Percentiles rank a stretch among this genome's conserved stretches.
These are phyloP conservation scores for Limanda limanda DNA, from an alignment of 2,113 vertebrate species.

Conservation along the genomic window DNA sequence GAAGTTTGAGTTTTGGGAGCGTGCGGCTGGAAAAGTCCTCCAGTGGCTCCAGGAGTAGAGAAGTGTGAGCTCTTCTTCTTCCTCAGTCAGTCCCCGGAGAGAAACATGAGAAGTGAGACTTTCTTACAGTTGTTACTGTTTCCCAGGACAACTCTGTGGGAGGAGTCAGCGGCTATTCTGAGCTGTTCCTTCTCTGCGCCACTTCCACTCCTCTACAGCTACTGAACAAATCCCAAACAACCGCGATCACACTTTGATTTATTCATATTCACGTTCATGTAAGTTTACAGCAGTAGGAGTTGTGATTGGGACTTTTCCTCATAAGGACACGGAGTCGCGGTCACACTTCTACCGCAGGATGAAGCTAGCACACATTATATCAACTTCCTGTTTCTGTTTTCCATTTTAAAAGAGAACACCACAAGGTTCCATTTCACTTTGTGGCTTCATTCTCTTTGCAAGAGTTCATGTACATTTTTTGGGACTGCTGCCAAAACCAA, in stretches of 20 bases:
- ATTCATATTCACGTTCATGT: not conserved
- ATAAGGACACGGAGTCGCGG: not conserved
- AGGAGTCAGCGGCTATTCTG: constrained; percentile 48
- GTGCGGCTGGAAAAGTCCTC: not conserved
- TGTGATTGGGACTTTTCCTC: not conserved
- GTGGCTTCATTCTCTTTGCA: too few species aligned
- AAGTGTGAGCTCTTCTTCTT: not conserved
- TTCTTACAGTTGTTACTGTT: constrained; percentile 77
- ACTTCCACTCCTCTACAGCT: not conserved
- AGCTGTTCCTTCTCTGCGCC: not conserved
- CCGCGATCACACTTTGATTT: not conserved
- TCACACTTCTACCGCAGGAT: not conserved
- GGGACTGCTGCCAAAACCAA: too few species aligned
- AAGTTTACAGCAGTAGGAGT: not conserved
- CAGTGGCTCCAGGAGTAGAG: not conserved
- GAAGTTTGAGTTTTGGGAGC: not conserved
- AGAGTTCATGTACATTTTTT: too few species aligned
- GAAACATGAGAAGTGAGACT: constrained; percentile 34
- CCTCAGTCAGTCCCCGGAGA: not conserved
- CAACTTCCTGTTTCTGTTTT: constrained; percentile 14
- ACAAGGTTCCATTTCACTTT: too few species aligned
- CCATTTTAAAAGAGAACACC: constrained; percentile 48
- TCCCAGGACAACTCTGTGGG: constrained; percentile 77
- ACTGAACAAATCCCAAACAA: not conserved
- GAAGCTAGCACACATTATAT: not conserved